phyloP scores from a whole-genome alignment of 2,888 invertebrate species.

The Athalia cordata region DNA sequence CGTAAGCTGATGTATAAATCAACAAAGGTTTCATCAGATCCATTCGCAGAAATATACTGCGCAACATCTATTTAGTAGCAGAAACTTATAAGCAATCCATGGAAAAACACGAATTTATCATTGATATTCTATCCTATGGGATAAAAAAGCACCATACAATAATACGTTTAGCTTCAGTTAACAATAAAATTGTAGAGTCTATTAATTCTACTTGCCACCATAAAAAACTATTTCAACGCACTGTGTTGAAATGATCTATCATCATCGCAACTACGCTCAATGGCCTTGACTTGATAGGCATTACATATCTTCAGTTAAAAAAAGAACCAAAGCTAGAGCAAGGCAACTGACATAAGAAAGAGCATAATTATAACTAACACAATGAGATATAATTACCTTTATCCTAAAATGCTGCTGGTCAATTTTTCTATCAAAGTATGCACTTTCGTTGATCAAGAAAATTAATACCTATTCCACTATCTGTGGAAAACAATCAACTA shows the following conservation, averaged over 20 bases:
- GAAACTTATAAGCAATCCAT: not conserved
- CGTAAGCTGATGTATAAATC: constrained; percentile 54
- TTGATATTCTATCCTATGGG: not conserved
- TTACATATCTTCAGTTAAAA: not conserved
- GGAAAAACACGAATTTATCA: not conserved
- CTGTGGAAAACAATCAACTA: not conserved
- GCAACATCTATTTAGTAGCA: constrained; percentile 10
- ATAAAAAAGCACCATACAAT: not conserved
- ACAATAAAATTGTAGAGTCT: constrained; percentile 10
- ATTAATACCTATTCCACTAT: not conserved
- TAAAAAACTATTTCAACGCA: constrained; percentile 3
- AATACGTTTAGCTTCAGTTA: constrained; percentile 3
- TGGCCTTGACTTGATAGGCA: constrained; percentile 23
- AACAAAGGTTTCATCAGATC: constrained; percentile 58
- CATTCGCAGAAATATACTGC: constrained; percentile 16
- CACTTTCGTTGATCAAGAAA: not conserved
- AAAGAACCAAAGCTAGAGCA: constrained; percentile 6
- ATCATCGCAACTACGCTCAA: not conserved
- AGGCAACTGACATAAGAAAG: not conserved
- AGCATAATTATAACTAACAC: not conserved
- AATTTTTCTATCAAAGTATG: not conserved
- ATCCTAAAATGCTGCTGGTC: not conserved
- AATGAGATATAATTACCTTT: not conserved
- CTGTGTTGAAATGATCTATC: not conserved
- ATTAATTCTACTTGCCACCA: constrained; percentile 9